These are phyloP conservation scores for Drosophila nasuta DNA, from an alignment of 1,140 invertebrate species.

Conservation along the genomic window DNA sequence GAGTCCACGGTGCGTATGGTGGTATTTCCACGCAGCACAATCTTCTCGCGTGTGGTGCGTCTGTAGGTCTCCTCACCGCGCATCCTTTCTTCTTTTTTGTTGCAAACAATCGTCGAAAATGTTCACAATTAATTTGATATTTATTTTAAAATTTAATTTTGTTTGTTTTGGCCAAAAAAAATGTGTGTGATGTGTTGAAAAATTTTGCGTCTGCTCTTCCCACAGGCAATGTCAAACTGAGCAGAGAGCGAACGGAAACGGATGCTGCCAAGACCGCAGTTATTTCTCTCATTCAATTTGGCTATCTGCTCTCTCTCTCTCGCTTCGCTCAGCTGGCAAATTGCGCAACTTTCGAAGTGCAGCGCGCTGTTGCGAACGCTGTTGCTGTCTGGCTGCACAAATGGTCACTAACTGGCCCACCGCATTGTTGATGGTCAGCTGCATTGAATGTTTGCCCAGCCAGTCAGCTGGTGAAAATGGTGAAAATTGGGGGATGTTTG, in stretches of 20 bases:
- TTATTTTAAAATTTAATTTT: constrained; percentile 25
- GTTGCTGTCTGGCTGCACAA: constrained; percentile 63
- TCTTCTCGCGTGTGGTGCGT: constrained; percentile 82
- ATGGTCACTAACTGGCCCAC: constrained; percentile 57
- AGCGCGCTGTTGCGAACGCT: constrained; percentile 26
- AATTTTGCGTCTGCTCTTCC: constrained; percentile 61
- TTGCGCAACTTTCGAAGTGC: constrained; percentile 68
- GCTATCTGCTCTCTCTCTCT: constrained; percentile 19
- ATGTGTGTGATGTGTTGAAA: constrained; percentile 23
- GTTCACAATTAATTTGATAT: constrained; percentile 28
- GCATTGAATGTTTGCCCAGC: constrained; percentile 32
- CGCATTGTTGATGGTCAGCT: constrained; percentile 55
- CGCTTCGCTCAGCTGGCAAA: constrained; percentile 29
- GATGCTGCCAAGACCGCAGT: constrained; percentile 16
- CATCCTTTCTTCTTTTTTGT: constrained; percentile 49
- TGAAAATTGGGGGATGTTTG: constrained; percentile 24
- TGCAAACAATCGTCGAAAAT: constrained; percentile 3
- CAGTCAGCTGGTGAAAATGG: constrained; percentile 38
- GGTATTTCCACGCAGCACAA: constrained; percentile 82
- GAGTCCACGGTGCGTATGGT: constrained; percentile 82
- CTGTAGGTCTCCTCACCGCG: constrained; percentile 80
- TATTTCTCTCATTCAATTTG: constrained; percentile 33
- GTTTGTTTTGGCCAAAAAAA: constrained; percentile 59
- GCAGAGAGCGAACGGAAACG: constrained; percentile 36
- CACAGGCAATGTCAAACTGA: constrained; percentile 57